Evolutionary conservation across 2,113 vertebrate genomes (phyloP).

Genomic region (Charina bottae): DNA sequence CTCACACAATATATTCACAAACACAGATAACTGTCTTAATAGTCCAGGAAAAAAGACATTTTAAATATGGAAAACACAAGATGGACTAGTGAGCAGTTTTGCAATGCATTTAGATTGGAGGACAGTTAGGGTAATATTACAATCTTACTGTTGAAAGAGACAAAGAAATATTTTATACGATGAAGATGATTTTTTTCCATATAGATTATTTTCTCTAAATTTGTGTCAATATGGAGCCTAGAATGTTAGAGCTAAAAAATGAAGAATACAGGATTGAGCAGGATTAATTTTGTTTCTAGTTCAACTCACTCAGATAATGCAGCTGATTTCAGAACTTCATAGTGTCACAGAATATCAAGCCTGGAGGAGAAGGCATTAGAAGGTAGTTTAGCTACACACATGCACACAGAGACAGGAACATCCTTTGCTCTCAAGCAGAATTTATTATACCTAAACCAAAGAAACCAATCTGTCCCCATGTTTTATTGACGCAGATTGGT

Average conservation of each 20-base stretch:
- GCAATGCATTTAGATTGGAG: background rate
- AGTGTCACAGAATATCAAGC: conserved; percentile 10
- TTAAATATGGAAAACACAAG: background rate
- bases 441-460: conserved; percentile 17
- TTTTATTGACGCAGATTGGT: conserved; percentile 4
- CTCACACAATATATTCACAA: background rate
- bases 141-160: conserved; percentile 22
- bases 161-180: background rate
- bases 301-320: conserved; percentile 19
- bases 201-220: conserved; percentile 31
- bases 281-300: conserved; percentile 37
- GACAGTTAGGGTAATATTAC: conserved; percentile 7
- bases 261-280: conserved; percentile 26
- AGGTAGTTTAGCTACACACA: background rate
- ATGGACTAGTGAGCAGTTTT: background rate
- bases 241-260: conserved; percentile 18
- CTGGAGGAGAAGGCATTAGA: background rate
- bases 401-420: background rate
- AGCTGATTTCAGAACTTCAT: conserved; percentile 20
- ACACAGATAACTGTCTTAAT: background rate
- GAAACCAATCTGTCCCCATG: background rate
- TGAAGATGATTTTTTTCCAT: conserved; percentile 6
- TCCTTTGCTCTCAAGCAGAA: conserved; percentile 19
- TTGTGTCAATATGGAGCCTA: background rate
- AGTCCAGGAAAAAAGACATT: background rate